Conservation (phyloP, 2,888 invertebrate species). For the Cryptus viduatorius region DNA sequence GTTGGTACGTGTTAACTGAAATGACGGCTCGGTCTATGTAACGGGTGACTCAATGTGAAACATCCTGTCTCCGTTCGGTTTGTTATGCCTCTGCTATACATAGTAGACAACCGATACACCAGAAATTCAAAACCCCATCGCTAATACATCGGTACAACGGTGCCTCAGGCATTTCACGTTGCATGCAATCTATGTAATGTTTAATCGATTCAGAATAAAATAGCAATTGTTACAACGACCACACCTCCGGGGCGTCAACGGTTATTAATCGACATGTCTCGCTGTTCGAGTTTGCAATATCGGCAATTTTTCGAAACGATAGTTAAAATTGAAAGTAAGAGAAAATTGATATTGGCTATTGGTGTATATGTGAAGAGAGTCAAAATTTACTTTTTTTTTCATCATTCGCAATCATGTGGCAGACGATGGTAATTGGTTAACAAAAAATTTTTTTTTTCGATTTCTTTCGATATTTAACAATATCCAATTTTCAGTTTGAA, state of each 20-base stretch:
- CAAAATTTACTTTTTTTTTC: too few relatives aligned
- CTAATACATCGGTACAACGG: background rate
- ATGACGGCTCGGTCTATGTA: constrained; percentile 35
- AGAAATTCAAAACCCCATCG: background rate
- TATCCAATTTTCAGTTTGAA: too few relatives aligned
- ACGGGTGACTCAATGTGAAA: constrained; percentile 46
- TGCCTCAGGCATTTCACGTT: background rate
- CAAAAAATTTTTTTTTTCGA: too few relatives aligned
- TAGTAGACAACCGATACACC: background rate
- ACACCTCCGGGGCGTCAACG: background rate
- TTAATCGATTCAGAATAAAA: constrained; percentile 13
- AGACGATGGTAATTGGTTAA: too few relatives aligned
- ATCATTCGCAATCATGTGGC: too few relatives aligned
- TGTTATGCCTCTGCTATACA: background rate
- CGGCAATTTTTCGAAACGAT: background rate
- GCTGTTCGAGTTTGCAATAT: background rate
- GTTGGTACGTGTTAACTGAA: constrained; percentile 56
- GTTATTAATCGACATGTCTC: too few relatives aligned
- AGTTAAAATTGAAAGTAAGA: too few relatives aligned
- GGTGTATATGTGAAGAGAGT: too few relatives aligned
- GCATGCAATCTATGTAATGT: background rate
- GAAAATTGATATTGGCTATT: too few relatives aligned
- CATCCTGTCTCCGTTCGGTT: constrained; percentile 28
- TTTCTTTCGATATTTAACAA: too few relatives aligned
- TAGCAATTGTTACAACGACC: background rate